Conservation (phyloP, 2,113 vertebrate genomes). For the Vombatus ursinus region DNA sequence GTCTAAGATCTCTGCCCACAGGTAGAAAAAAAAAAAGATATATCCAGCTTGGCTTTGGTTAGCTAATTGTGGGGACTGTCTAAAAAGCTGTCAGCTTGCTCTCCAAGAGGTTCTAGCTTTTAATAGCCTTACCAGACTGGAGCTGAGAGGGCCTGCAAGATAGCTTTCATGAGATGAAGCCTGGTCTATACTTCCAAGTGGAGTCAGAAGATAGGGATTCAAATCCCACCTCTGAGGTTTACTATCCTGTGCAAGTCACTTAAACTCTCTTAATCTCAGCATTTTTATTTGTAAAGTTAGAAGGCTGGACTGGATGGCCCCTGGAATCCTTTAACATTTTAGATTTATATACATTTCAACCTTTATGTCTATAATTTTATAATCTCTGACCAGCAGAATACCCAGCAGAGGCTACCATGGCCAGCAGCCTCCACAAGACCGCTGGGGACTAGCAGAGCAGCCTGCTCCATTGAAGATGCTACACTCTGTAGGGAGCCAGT, state of each 20-base stretch:
- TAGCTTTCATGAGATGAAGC: neutral
- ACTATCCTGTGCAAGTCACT: neutral
- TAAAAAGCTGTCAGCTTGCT: neutral
- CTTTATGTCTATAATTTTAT: too few relatives aligned
- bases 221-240: neutral
- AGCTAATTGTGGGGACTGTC: neutral
- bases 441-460: neutral
- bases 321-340: too few relatives aligned
- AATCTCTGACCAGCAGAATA: too few relatives aligned
- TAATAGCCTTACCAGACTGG: neutral
- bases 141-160: neutral
- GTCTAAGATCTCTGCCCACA: neutral
- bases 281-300: too few relatives aligned
- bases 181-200: neutral
- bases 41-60: neutral
- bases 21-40: neutral
- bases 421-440: neutral
- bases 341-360: too few relatives aligned
- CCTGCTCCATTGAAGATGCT: neutral
- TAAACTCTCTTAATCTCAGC: too few relatives aligned
- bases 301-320: too few relatives aligned
- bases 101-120: neutral
- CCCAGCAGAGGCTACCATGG: too few relatives aligned
- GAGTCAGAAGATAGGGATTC: neutral
- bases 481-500: neutral